Evolutionary conservation across 2,113 vertebrate species (phyloP).

Genomic region (Coregonus clupeaformis): DNA sequence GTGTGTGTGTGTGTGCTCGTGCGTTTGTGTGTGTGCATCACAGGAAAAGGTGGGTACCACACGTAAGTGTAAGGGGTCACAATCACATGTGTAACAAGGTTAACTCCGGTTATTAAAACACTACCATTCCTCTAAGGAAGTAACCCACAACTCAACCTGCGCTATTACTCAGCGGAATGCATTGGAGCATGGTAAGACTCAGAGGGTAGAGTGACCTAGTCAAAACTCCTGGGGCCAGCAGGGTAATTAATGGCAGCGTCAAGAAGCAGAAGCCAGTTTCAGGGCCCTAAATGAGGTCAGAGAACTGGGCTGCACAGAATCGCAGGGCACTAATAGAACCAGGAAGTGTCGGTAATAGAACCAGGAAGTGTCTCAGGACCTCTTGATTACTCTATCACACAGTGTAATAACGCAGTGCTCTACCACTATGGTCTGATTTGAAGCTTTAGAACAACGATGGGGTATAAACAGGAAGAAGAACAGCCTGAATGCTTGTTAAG

Average conservation of each 20-base stretch:
- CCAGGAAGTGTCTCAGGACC: background rate
- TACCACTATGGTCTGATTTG: no score
- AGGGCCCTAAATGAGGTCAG: background rate
- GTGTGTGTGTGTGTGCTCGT: background rate
- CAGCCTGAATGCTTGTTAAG: no score
- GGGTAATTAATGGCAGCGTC: background rate
- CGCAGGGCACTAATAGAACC: background rate
- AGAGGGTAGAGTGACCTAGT: background rate
- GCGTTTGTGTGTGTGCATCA: background rate
- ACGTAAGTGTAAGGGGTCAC: background rate
- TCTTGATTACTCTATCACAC: background rate
- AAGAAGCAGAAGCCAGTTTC: background rate
- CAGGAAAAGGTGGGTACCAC: background rate
- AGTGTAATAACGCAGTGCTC: no score
- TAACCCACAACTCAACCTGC: background rate
- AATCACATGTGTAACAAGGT: background rate
- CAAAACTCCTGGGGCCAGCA: background rate
- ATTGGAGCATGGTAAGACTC: background rate
- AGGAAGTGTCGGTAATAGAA: background rate
- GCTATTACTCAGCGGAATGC: background rate
- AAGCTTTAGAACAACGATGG: no score
- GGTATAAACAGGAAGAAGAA: no score
- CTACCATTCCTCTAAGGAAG: background rate
- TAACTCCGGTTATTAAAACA: background rate
- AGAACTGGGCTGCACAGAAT: background rate